These are phyloP conservation scores for Incurvaria masculella DNA, from an alignment of 2,888 invertebrate genomes.

Conservation along the genomic window DNA sequence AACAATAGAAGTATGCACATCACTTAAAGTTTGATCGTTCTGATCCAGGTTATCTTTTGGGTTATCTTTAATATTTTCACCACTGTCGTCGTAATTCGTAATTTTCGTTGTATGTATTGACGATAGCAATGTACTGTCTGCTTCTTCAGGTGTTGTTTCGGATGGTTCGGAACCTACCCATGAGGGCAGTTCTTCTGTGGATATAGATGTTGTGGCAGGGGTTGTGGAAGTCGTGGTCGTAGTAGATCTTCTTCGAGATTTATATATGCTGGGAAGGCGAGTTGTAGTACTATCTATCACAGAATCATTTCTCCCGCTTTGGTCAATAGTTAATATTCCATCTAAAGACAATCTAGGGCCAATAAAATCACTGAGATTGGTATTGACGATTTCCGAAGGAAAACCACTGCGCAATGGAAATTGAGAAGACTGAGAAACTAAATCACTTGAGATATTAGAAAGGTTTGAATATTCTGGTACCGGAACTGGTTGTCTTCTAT, in stretches of 20 bases:
- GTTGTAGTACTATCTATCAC: neutral
- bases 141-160: neutral
- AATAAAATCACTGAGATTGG: neutral
- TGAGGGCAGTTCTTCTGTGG: neutral
- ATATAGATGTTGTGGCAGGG: neutral
- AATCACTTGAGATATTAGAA: too few species aligned
- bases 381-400: neutral
- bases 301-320: neutral
- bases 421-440: neutral
- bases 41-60: too few species aligned
- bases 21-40: too few species aligned
- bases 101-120: too few species aligned
- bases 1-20: too few species aligned
- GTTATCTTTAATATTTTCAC: too few species aligned
- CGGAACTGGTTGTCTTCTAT: constrained; percentile 10
- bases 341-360: neutral
- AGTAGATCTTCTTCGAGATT: neutral
- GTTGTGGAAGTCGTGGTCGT: neutral
- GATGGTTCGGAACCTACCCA: neutral
- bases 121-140: neutral
- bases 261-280: neutral
- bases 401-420: neutral
- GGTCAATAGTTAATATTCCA: neutral
- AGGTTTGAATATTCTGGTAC: neutral
- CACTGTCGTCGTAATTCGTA: too few species aligned